Base-by-base conservation (phyloP, 2,888 invertebrate genomes). In the Drosophila lacicola region DNA sequence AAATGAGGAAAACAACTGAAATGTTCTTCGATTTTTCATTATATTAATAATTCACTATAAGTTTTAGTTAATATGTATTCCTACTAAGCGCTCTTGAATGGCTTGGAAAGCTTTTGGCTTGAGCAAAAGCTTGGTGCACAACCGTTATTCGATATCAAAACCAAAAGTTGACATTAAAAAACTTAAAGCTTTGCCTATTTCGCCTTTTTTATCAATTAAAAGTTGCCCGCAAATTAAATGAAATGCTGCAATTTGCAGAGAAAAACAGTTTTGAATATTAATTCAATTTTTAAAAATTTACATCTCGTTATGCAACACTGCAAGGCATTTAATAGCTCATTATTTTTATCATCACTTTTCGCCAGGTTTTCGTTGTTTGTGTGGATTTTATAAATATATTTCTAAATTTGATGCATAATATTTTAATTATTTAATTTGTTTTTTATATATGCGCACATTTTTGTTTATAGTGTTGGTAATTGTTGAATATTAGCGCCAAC, bases 351-450 rank as follows among this genome's bases (percentile, higher is more conserved):
- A 29, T 8, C 34, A 60, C 47, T 68, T 73, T 51, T n/a, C 50
- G 36, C 14, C 47, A 42, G 53, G 29, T 29, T 66, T 29, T 33
- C 13, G 11, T 17, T 17, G 29, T 42, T 17, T 9, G 1, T 17
- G 1, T 17, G 1, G 2, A 2, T 29, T 46, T 21, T 42, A 60
- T 41, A n/a, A 19, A 51, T 58, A 33, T 42, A 42, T 46, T 49
- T 54, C 50, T 47, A 14, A 39, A 61, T 66, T 65, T 17, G 56
- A 55, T 64, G 39, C 42, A 62, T 73, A 79, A 70, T 78, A 64
- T 69, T 78, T 79, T 82, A 77, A 88, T 88, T 51, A 77, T 79
- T 75, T 78, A 73, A 82, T 85, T 74, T 34, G 62, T 25, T 37
- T 62, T 67, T 69, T 62, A 63, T 45, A 61, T 56, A 36, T 56